Percentiles rank a stretch among this genome's conserved stretches.
These are phyloP conservation scores for Periplaneta americana DNA, from an alignment of 1,140 invertebrate genomes.

Conservation along the genomic window DNA sequence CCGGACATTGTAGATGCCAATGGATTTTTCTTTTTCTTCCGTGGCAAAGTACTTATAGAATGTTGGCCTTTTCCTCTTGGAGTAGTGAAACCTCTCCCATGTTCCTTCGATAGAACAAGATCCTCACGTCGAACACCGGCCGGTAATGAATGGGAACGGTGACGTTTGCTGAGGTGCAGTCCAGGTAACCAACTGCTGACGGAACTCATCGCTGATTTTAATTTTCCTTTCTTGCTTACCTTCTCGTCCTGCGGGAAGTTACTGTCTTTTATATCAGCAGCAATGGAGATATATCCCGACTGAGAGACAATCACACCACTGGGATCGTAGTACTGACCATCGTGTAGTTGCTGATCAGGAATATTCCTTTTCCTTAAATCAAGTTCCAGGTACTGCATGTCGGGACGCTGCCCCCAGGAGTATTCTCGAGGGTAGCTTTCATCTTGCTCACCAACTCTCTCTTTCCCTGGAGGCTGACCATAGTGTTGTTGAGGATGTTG, in stretches of 20 bases:
- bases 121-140: conserved; percentile 57
- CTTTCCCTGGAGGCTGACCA: not conserved
- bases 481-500: conserved; percentile 14
- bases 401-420: conserved; percentile 9
- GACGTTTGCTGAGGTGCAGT: conserved; percentile 67
- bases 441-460: not conserved
- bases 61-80: not conserved
- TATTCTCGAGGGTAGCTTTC: not conserved
- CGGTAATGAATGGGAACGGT: conserved; percentile 74
- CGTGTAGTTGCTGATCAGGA: conserved; percentile 25
- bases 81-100: not conserved
- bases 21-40: conserved; percentile 71
- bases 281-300: conserved; percentile 74
- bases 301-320: conserved; percentile 67
- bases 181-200: conserved; percentile 77
- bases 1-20: conserved; percentile 74
- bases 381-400: conserved; percentile 29
- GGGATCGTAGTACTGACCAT: conserved; percentile 36
- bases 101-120: conserved; percentile 32
- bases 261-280: conserved; percentile 54
- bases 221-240: conserved; percentile 56
- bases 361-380: conserved; percentile 40
- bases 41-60: conserved; percentile 21
- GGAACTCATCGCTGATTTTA: conserved; percentile 75
- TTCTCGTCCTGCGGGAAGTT: conserved; percentile 47